These are phyloP conservation scores for Dasyornis broadbenti DNA, from an alignment of 2,113 vertebrate genomes.

Conservation along the genomic window DNA sequence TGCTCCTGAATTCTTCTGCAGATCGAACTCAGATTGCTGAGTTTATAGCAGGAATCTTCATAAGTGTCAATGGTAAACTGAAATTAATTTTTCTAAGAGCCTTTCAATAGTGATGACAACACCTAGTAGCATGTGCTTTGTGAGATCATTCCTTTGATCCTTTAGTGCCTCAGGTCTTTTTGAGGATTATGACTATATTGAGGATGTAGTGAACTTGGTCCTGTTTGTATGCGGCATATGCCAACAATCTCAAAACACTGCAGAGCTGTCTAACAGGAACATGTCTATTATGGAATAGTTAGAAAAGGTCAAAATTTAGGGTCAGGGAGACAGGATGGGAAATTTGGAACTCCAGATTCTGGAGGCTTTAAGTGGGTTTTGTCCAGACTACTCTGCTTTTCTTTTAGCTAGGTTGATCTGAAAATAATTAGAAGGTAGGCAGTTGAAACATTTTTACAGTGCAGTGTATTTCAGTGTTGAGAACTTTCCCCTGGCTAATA, in stretches of 20 bases:
- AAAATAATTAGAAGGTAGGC: neutral
- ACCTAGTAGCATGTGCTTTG: neutral
- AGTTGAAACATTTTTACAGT: neutral
- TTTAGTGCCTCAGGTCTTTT: neutral
- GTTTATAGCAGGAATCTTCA: conserved; percentile 73
- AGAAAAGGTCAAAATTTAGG: neutral
- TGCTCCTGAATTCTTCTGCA: conserved; percentile 1
- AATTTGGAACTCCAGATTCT: neutral
- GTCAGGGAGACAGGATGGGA: neutral
- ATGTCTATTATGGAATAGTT: neutral
- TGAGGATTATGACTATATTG: neutral
- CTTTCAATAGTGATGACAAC: neutral
- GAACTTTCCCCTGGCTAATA: neutral
- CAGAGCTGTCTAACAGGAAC: neutral
- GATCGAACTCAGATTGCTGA: conserved; percentile 63
- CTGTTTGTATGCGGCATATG: neutral
- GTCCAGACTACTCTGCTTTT: neutral
- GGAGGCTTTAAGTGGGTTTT: neutral
- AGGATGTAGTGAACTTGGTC: neutral
- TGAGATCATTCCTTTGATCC: neutral
- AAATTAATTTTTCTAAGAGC: neutral
- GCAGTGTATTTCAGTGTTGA: neutral
- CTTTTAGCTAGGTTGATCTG: neutral
- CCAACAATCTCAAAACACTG: neutral
- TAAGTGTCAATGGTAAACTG: conserved; percentile 65